Base-by-base conservation (phyloP, 2,888 invertebrate genomes). In the Rambutsinella grinnellia region DNA sequence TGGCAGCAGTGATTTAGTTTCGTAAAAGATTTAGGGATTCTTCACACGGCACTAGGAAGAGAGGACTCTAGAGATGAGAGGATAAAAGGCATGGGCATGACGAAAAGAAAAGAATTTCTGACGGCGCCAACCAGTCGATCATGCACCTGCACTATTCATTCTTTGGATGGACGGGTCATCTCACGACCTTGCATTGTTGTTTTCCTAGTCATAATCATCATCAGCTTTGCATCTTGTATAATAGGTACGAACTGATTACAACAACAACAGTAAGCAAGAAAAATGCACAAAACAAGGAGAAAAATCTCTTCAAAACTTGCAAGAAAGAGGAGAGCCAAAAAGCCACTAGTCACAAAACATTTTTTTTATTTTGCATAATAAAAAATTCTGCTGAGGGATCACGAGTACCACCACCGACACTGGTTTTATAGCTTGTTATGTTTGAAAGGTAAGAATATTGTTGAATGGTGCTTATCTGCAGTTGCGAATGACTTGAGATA, bases 181-280 rank as follows among this genome's bases (percentile, higher is more conserved):
- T 67, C 58, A 67, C 67, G 67, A 67, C 67, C 67, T 67, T 67
- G 67, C 66, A 66, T 66, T 66, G 66, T 66, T 57, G 66, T 54
- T 54, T 21, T 54, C 8, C 21, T 54, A 5, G 5, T 36, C 36
- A 13, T 36, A 5, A 36, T 36, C 13, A 5, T 36, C 36, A 36
- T 36, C 36, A 36, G 6, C 36, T 36, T 36, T 13, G 6, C 36
- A 36, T 36, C 36, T 36, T 36, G 36, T 8, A 36, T 36, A 36
- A 36, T 13, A 36, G 36, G 6, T 36, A 36, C n/a, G n/a, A 36
- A 8, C 6, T 13, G 5, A 36, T 36, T 36, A 36, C 36, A 36
- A 36, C 36, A 36, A 36, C 36, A 36, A 36, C 36, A 36, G 36
- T 36, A 36, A 36, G 36, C 36, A 5, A 36, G 36, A 36, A 36